Base-by-base conservation (phyloP, 2,888 invertebrate species). In the Eristalinus aeneus region DNA sequence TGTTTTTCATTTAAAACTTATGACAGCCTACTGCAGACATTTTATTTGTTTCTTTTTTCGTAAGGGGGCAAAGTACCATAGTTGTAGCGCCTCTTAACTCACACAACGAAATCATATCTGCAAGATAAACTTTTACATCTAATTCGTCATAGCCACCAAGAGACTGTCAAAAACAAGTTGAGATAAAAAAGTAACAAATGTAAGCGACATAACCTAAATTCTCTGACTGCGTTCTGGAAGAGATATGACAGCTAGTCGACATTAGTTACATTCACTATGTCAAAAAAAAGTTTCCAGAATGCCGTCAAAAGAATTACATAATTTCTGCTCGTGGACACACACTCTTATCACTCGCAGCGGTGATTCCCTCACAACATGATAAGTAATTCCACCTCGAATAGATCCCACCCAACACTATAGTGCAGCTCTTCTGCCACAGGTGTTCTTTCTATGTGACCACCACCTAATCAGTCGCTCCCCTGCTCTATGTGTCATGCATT, bases 401-500 rank as follows among this genome's bases (percentile, higher is more conserved):
- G 46, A 46, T 46, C 46, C 46, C 46, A 16, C n/a, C 6, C 46
- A 16, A 46, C 46, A 46, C 46, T 56, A 23, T 56, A 56, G 56
- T 12, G 22, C 23, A 56, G 23, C 56, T 56, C 56, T 56, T 56
- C 23, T 27, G 16, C 22, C 23, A 10, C 23, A 8, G 34, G 20
- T 53, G 31, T 10, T 34, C 27, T 5, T n/a, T 5, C 16, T 36
- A 6, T 69, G 61, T 6, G 16, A 10, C 23, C 12, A 46, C 58
- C 31, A 72, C 34, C 58, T 32, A 56, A 46, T 46, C 60, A 58
- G 12, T 72, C 65, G 27, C 53, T 20, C 34, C 60, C 61, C n/a
- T 53, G 31, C 53, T 61, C 27, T 64, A 39, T 36, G 39, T 73
- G 80, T 68, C 75, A 84, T 73, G 80, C 72, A 80, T 64, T 85